phyloP scores from a whole-genome alignment of 37 sponge, comb jelly and placozoan genomes.

The Beroe forskalii region DNA sequence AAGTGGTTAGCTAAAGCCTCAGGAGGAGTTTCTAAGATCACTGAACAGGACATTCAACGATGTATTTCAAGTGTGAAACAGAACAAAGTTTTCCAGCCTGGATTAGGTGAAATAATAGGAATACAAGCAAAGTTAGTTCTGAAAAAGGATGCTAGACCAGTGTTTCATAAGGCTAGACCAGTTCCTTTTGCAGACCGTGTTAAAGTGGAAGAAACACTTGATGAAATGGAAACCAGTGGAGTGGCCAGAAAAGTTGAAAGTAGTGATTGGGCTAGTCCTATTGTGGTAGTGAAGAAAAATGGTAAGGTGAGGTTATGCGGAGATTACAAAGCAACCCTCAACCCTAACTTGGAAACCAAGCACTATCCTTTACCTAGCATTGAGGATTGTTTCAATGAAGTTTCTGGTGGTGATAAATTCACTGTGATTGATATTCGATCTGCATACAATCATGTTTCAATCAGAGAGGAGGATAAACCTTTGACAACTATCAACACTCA shows the following conservation, averaged over 20 bases:
- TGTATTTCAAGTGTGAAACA: not conserved
- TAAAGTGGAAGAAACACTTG: not conserved
- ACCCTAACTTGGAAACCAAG: not conserved
- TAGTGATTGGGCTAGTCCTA: slow-evolving; percentile 65
- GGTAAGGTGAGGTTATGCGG: slow-evolving; percentile 62
- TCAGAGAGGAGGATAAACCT: slow-evolving; percentile 62
- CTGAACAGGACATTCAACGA: no score
- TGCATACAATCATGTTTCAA: slow-evolving; percentile 66
- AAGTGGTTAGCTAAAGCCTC: no score
- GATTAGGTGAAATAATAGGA: slow-evolving; percentile 52
- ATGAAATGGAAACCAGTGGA: not conserved
- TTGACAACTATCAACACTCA: slow-evolving; percentile 70
- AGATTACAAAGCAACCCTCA: slow-evolving; percentile 61
- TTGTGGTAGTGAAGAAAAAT: slow-evolving; percentile 62
- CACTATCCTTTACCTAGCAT: slow-evolving; percentile 63
- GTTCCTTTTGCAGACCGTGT: slow-evolving; percentile 58
- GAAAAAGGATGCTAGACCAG: slow-evolving; percentile 14
- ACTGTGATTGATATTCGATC: slow-evolving; percentile 69
- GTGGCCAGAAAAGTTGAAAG: slow-evolving; percentile 28
- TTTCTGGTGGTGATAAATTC: slow-evolving; percentile 68
- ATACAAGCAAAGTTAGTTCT: slow-evolving; percentile 9
- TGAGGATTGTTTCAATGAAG: slow-evolving; percentile 32
- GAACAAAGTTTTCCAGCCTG: not conserved
- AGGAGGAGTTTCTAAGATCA: no score
- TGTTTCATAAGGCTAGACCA: not conserved